Evolutionary conservation across 2,797 vertebrate species (phyloP), one percentile per base, ranked within the genome.

Genomic region (Gymnocypris eckloni): DNA sequence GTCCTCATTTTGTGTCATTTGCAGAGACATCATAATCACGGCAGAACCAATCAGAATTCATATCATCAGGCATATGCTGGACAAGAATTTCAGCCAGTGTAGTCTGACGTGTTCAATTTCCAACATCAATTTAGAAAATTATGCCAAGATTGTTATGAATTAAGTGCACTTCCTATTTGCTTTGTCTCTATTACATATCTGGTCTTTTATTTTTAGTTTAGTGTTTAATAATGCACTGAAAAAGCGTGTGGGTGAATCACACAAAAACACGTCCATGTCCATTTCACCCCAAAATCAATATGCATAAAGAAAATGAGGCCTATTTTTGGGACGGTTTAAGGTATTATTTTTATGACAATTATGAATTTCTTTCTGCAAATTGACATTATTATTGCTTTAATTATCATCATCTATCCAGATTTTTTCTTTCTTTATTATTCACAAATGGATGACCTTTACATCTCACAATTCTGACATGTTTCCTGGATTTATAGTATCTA

Each of bases 21-120:
- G 56, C 66, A 79, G 83, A 79, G 66, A 79, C 76, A 79, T 84
- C 41, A 84, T 85, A 85, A 85, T 84, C 83, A 84, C n/a, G 2
- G n/a, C 64, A 22, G 50, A 79, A 28, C 45, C 73, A 84, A 77
- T 84, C 75, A 85, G 66, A 76, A 75, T 76, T 70, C 56, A 50
- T 41, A 37, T 84, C 37, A 84, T 84, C 75, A 56, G 75, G 37
- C 56, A 76, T 20, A 76, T 37, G 41, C 41, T 50, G 71, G 43
- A 33, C 73, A 3, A 48, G 2, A 64, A 75, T 82, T 64, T 75
- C 41, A 77, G 61, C 20, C 28, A 20, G 48, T 22, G 22, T 41
- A 50, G 4, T 50, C 18, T 54, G 25, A 48, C 50, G 1, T 70
- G 75, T 84, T 73, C 67, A 43, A 61, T 83, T 83, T 72, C 16